These are phyloP conservation scores for Erinaceus europaeus DNA, from an alignment of 2,113 vertebrate species.

Conservation along the genomic window DNA sequence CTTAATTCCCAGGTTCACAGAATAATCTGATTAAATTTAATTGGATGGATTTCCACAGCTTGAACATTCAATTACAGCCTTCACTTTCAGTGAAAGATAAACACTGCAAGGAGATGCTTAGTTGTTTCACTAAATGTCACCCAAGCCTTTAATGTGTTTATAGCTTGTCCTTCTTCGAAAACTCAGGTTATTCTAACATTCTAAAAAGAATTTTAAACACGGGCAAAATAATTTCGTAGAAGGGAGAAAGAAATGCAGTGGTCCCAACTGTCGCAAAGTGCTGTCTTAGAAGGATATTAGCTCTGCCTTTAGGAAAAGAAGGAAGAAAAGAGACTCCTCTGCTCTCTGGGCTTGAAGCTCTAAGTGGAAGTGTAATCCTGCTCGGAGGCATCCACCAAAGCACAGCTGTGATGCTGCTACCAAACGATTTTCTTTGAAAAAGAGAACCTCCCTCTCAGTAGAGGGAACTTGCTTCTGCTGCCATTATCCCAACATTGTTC, in stretches of 20 bases:
- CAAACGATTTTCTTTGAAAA: not conserved
- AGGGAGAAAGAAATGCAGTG: too few relatives aligned
- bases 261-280: too few relatives aligned
- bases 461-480: not conserved
- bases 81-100: not conserved
- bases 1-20: not conserved
- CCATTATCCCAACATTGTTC: not conserved
- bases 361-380: fast-evolving
- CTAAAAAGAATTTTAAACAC: not conserved
- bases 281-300: not conserved
- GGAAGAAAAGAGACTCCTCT: not conserved
- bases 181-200: not conserved
- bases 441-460: not conserved
- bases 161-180: not conserved
- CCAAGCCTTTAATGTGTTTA: conserved; percentile 2
- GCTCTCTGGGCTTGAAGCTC: not conserved
- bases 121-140: not conserved
- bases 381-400: not conserved
- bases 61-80: not conserved
- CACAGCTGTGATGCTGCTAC: not conserved
- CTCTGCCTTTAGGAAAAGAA: not conserved
- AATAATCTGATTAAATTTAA: not conserved
- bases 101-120: not conserved
- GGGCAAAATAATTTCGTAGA: not conserved
- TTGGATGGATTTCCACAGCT: not conserved